phyloP scores from a whole-genome alignment of 64 coral and sea anemone genomes.

The Actinia tenebrosa region DNA sequence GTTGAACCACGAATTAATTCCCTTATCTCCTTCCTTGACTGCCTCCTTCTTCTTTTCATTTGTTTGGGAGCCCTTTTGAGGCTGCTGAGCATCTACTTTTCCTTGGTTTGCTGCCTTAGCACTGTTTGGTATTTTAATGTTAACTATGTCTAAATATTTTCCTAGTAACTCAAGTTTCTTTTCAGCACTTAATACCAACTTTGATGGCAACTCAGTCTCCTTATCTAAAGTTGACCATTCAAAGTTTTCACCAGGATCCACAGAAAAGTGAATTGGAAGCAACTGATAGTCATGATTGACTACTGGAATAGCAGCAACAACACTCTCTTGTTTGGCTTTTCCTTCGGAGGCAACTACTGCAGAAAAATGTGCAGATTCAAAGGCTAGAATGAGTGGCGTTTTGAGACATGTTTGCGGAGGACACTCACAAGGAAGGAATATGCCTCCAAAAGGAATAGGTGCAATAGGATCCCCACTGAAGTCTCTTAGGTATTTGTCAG shows the following conservation, averaged over 20 bases:
- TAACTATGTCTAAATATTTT: conserved; percentile 74
- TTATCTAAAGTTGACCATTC: conserved; percentile 62
- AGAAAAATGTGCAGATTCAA: conserved; percentile 90
- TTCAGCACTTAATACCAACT: conserved; percentile 46
- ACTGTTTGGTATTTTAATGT: conserved; percentile 37
- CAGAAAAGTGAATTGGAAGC: conserved; percentile 71
- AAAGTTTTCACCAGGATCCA: conserved; percentile 68
- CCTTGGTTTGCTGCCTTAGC: conserved; percentile 13
- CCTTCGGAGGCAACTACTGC: conserved; percentile 69
- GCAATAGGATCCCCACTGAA: conserved; percentile 90
- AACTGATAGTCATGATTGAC: conserved; percentile 68
- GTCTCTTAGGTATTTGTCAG: conserved; percentile 73
- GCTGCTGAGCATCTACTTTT: background rate
- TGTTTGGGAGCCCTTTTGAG: conserved; percentile 27
- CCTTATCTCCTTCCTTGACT: conserved; percentile 46
- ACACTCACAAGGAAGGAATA: conserved; percentile 88
- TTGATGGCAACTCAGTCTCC: conserved; percentile 16
- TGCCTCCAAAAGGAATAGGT: conserved; percentile 96
- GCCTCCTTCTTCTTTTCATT: conserved; percentile 13
- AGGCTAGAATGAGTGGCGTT: conserved; percentile 72
- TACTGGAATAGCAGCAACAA: conserved; percentile 63
- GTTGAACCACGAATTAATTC: conserved; percentile 57
- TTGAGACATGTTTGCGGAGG: conserved; percentile 56
- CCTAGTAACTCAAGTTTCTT: conserved; percentile 51
- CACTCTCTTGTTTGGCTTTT: conserved; percentile 21